These are phyloP conservation scores for Crotalus viridis DNA, from an alignment of 2,113 vertebrate genomes.

Conservation along the genomic window DNA sequence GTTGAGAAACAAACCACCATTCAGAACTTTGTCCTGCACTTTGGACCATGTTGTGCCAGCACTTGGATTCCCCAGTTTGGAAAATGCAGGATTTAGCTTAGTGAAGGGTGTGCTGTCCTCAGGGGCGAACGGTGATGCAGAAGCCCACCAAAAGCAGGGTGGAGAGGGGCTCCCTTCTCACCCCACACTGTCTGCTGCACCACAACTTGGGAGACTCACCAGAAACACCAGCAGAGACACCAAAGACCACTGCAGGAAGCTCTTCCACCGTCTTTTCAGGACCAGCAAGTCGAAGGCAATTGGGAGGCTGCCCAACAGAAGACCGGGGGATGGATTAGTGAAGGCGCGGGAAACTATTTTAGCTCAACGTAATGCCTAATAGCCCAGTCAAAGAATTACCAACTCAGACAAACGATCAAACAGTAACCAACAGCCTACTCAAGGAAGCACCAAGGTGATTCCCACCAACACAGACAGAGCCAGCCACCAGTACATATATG, in stretches of 20 bases:
- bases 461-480: neutral
- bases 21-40: neutral
- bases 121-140: neutral
- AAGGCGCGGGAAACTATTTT: neutral
- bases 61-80: neutral
- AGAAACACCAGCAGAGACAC: constrained; percentile 85
- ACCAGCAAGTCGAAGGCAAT: constrained; percentile 92
- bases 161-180: neutral
- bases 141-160: neutral
- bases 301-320: constrained; percentile 77
- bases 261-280: constrained; percentile 86
- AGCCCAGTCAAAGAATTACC: neutral
- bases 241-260: constrained; percentile 84
- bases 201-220: constrained; percentile 72
- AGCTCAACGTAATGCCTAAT: neutral
- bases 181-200: too few species aligned
- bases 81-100: neutral
- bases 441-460: neutral
- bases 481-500: neutral
- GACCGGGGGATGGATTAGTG: neutral
- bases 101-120: neutral
- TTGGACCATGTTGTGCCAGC: neutral
- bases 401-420: neutral
- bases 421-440: neutral
- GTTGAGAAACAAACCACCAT: constrained; percentile 7